Percentiles rank a stretch among this genome's conserved stretches.
Conservation (phyloP, 2,888 invertebrate species). For the Scrobipalpa costella region DNA sequence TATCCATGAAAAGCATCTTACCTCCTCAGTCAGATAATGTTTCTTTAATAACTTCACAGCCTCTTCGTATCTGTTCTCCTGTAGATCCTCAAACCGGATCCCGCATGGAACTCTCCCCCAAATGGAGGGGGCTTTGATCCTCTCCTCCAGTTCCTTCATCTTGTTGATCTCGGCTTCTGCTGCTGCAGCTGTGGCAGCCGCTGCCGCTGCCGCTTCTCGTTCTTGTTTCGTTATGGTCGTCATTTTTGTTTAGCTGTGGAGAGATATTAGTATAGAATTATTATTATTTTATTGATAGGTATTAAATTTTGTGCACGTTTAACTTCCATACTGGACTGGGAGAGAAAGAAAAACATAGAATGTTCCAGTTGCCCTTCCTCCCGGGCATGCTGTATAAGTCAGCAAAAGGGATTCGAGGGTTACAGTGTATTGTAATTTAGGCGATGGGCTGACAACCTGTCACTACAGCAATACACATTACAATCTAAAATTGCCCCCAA, state of each 20-base stretch:
- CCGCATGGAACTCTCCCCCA: conserved; percentile 71
- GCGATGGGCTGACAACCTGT: no score
- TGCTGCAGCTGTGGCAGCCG: neutral
- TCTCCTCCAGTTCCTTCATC: conserved; percentile 66
- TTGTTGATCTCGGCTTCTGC: conserved; percentile 42
- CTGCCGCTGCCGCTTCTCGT: neutral
- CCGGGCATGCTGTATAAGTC: no score
- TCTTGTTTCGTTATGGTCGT: neutral
- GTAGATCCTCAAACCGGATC: conserved; percentile 70
- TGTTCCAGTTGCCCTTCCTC: no score
- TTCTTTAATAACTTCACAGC: conserved; percentile 66
- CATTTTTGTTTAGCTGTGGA: conserved; percentile 3
- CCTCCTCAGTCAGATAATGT: conserved; percentile 68
- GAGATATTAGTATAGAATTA: neutral
- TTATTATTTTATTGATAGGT: no score
- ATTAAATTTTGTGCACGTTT: no score
- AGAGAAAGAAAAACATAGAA: no score
- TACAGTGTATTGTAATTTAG: no score
- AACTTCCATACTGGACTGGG: no score
- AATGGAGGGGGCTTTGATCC: conserved; percentile 73
- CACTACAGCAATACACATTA: no score
- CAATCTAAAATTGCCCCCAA: no score
- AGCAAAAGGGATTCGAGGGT: no score
- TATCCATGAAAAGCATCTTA: conserved; percentile 34
- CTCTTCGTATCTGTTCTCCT: conserved; percentile 70